phyloP scores from a whole-genome alignment of 1,140 invertebrate genomes.

The Dreissena rostriformis region DNA sequence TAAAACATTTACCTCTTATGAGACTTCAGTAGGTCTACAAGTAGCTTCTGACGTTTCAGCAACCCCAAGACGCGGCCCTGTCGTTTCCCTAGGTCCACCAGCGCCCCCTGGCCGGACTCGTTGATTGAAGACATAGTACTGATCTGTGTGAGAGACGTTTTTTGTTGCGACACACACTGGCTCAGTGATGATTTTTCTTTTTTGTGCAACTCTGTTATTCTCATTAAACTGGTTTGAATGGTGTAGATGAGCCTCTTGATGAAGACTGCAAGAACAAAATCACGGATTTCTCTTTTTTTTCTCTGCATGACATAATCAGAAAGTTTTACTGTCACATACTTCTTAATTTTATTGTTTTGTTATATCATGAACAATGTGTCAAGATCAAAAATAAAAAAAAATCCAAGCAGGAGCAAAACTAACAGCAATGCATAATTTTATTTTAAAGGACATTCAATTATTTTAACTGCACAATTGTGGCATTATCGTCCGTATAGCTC shows the following conservation, averaged over 20 bases:
- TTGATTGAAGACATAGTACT: background rate
- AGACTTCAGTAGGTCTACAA: constrained; percentile 35
- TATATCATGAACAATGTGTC: no score
- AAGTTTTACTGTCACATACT: no score
- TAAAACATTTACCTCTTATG: constrained; percentile 19
- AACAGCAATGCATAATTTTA: no score
- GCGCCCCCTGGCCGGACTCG: background rate
- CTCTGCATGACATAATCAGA: no score
- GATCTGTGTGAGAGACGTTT: background rate
- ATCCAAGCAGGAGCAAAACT: no score
- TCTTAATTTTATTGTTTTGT: no score
- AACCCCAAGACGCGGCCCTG: constrained; percentile 23
- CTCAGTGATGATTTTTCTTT: constrained; percentile 8
- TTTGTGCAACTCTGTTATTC: constrained; percentile 23
- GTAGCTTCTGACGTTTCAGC: constrained; percentile 38
- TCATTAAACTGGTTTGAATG: constrained; percentile 31
- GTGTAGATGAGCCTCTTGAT: constrained; percentile 15
- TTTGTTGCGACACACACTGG: background rate
- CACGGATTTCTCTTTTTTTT: no score
- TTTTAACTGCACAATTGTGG: no score
- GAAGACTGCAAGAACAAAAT: background rate
- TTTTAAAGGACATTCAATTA: no score
- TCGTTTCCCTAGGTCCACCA: constrained; percentile 31
- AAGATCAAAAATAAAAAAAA: no score
- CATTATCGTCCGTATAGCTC: no score